Percentiles rank a stretch among this genome's conserved stretches.
Evolutionary conservation across 92 coral and sea anemone genomes (phyloP).

Genomic region (Pocillopora grandis): DNA sequence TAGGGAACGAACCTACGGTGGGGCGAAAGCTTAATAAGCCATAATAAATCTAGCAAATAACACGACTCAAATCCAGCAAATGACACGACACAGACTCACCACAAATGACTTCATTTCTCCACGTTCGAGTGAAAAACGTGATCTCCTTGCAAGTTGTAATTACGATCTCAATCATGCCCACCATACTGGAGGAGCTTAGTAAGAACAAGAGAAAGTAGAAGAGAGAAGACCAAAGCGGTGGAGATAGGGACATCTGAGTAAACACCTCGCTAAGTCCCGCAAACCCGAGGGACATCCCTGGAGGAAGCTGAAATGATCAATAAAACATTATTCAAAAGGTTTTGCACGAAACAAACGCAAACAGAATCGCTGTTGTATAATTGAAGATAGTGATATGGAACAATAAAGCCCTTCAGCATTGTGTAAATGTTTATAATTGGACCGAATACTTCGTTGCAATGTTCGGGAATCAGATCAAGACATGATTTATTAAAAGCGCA

Average conservation of each 20-base stretch:
- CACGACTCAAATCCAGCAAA: too few relatives aligned
- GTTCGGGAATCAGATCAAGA: too few relatives aligned
- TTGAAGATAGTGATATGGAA: too few relatives aligned
- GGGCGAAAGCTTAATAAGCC: too few relatives aligned
- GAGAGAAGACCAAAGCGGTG: slow-evolving; percentile 72
- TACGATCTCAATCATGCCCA: slow-evolving; percentile 83
- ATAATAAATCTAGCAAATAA: too few relatives aligned
- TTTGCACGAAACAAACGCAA: background rate
- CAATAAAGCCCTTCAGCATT: too few relatives aligned
- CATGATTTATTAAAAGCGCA: too few relatives aligned
- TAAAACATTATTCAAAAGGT: background rate
- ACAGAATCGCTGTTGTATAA: too few relatives aligned
- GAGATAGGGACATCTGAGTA: slow-evolving; percentile 55
- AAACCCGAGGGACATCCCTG: slow-evolving; percentile 90
- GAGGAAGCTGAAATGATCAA: slow-evolving; percentile 68
- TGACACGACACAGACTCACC: slow-evolving; percentile 51
- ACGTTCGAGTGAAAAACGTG: slow-evolving; percentile 57
- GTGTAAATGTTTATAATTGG: too few relatives aligned
- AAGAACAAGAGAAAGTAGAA: slow-evolving; percentile 84
- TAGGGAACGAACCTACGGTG: too few relatives aligned
- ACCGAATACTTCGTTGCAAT: too few relatives aligned
- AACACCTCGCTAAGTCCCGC: slow-evolving; percentile 91
- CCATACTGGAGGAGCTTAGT: slow-evolving; percentile 77
- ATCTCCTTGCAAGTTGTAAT: slow-evolving; percentile 60
- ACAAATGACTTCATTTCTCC: slow-evolving; percentile 75